Evolutionary conservation across 2,888 invertebrate species (phyloP), one percentile per base, ranked within the genome.

Genomic region (Bhutanitis thaidina): DNA sequence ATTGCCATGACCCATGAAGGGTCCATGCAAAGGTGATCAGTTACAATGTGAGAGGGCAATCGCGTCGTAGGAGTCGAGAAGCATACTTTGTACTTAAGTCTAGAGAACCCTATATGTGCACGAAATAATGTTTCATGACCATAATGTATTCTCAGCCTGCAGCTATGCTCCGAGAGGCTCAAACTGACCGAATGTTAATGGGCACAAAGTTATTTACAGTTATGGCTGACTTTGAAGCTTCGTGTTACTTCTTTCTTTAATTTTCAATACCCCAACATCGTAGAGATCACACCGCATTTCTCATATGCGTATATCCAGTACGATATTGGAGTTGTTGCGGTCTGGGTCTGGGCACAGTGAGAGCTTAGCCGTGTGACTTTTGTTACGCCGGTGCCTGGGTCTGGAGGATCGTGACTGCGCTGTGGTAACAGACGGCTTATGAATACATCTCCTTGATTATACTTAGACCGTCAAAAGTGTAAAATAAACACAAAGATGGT

Each of bases 61-160:
- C 65, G 72, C 81, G 83, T 77, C 67, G 58, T 67, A 80, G 81
- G 71, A 78, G 74, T 70, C 56, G 54, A 69, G 76, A 67, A 20
- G 71, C 69, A 79, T 82, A 80, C 77, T 68, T 71, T 70, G n/a
- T 80, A 82, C 71, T 74, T 74, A 74, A 80, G 84, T 84, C 81
- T 79, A 80, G 86, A 88, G 88, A 86, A 86, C 71, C 67, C 74
- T 58, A 64, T 81, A 87, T 81, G 83, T 64, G 67, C 72, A 79
- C 74, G 74, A 87, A 74, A 70, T 60, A 10, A 9, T 10, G 49
- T 69, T 69, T 81, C 77, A 67, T 73, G 74, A 71, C 60, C 85
- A 86, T 81, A 86, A 75, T 67, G 74, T 63, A 66, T 81, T 84
- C 89, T 84, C 88, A 75, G 71, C 64, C 67, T 34, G 54, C 58